Evolutionary conservation across 2,888 invertebrate species (phyloP).

Genomic region (Drosophila stalkeri): DNA sequence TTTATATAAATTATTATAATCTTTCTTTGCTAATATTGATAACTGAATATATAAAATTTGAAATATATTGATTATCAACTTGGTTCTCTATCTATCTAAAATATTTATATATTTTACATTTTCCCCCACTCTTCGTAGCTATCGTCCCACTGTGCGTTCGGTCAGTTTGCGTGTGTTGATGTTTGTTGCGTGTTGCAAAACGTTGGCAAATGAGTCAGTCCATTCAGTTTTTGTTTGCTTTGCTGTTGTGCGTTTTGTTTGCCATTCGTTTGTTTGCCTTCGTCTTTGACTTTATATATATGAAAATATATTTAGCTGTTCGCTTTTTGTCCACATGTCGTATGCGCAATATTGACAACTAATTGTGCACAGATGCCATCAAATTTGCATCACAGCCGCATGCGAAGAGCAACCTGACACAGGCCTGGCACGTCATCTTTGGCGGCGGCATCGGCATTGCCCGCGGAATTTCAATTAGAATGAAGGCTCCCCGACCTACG

Average conservation of each 20-base stretch:
- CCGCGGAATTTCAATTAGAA: constrained; percentile 73
- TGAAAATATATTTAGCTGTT: constrained; percentile 6
- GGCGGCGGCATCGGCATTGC: constrained; percentile 40
- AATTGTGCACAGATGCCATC: constrained; percentile 78
- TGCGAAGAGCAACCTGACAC: constrained; percentile 26
- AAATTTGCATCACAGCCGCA: constrained; percentile 71
- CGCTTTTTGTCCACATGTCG: constrained; percentile 58
- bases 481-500: constrained; percentile 44
- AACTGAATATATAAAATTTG: not conserved
- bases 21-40: not conserved
- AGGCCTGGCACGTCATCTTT: constrained; percentile 27
- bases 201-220: constrained; percentile 75
- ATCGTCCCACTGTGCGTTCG: constrained; percentile 54
- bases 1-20: not conserved
- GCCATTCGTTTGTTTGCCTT: constrained; percentile 24
- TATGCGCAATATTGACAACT: constrained; percentile 76
- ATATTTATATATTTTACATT: not conserved
- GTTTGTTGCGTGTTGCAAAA: constrained; percentile 76
- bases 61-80: not conserved
- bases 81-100: not conserved
- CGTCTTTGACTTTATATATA: not conserved
- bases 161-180: constrained; percentile 70
- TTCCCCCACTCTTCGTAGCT: no score
- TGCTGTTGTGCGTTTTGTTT: constrained; percentile 41
- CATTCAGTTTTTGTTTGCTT: constrained; percentile 61